These are phyloP conservation scores for Abramis brama DNA, from an alignment of 2,113 vertebrate genomes.

Conservation along the genomic window DNA sequence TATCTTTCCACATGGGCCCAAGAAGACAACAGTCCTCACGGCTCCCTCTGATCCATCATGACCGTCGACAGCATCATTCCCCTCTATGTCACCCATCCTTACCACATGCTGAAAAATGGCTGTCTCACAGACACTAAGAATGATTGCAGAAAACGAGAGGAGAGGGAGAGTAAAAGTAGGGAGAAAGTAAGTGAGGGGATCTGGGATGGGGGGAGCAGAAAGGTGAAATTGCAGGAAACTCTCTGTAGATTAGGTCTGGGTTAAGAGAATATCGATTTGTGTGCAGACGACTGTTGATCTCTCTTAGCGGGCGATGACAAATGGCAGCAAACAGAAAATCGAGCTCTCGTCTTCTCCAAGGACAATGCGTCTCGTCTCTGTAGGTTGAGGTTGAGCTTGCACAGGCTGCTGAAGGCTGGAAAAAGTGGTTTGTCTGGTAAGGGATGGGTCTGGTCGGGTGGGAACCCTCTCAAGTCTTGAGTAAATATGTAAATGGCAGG, in stretches of 20 bases:
- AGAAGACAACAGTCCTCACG: constrained; percentile 77
- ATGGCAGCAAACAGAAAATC: constrained; percentile 93
- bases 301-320: constrained; percentile 94
- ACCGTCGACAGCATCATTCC: constrained; percentile 88
- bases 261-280: constrained; percentile 99
- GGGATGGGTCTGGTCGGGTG: constrained; percentile 66
- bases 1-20: constrained; percentile 82
- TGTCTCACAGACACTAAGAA: constrained; percentile 77
- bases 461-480: constrained; percentile 65
- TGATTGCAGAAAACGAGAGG: constrained; percentile 83
- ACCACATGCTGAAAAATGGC: constrained; percentile 89
- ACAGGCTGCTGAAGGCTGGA: not conserved
- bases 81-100: constrained; percentile 86
- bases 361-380: constrained; percentile 68
- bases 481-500: constrained; percentile 51
- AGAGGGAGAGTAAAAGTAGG: constrained; percentile 62
- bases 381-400: constrained; percentile 13
- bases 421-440: constrained; percentile 74
- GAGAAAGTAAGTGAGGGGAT: constrained; percentile 38
- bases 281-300: constrained; percentile 98
- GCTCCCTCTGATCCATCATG: constrained; percentile 87
- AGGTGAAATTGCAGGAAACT: constrained; percentile 90
- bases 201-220: constrained; percentile 52
- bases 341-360: constrained; percentile 86
- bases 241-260: constrained; percentile 90